A percentile compares a stretch with the other conserved stretches of the same genome.
Evolutionary conservation across 2,113 vertebrate species (phyloP).

Genomic region (Ciconia boyciana): DNA sequence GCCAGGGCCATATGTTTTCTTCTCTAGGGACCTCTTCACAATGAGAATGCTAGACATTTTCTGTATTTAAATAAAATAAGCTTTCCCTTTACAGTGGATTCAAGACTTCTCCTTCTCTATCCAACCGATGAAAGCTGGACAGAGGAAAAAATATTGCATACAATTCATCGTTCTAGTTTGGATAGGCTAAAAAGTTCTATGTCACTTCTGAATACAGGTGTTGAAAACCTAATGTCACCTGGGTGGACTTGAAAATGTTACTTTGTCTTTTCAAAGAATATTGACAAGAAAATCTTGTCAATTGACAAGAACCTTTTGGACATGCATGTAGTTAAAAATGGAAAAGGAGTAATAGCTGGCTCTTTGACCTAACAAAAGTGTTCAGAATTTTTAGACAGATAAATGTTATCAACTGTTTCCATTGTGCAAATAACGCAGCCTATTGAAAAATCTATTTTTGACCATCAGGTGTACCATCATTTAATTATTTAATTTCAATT

Average conservation of each 20-base stretch:
- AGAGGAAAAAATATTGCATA: neutral
- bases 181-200: neutral
- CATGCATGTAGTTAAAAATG: neutral
- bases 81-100: neutral
- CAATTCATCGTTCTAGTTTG: neutral
- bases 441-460: neutral
- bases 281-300: neutral
- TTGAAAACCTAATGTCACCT: neutral
- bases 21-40: neutral
- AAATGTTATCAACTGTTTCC: neutral
- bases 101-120: neutral
- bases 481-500: neutral
- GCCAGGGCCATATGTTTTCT: neutral
- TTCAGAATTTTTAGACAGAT: neutral
- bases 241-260: neutral
- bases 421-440: neutral
- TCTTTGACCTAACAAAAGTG: neutral
- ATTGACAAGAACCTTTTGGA: neutral
- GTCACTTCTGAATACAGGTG: neutral
- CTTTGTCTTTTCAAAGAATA: neutral
- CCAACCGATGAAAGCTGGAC: neutral
- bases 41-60: neutral
- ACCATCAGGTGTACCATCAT: neutral
- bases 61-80: neutral
- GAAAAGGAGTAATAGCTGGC: neutral